Conservation (phyloP, 2,113 vertebrate species). For the Ceyx melanurus region DNA sequence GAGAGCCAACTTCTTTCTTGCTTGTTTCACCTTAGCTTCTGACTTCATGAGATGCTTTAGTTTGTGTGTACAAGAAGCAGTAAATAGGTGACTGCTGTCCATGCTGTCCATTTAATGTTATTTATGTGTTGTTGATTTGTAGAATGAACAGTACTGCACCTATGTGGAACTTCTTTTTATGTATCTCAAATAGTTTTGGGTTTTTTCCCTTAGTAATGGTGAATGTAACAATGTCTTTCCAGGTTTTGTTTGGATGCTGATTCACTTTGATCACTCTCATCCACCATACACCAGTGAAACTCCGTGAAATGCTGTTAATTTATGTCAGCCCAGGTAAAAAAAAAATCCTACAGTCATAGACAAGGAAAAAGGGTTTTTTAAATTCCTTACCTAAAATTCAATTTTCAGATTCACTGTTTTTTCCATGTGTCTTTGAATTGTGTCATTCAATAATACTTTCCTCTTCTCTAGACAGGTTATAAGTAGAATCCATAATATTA, state of each 20-base stretch:
- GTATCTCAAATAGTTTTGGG: not conserved
- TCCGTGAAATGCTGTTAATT: not conserved
- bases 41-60: not conserved
- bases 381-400: not conserved
- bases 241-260: not conserved
- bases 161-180: not conserved
- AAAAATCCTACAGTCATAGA: not conserved
- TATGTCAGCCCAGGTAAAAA: not conserved
- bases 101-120: not conserved
- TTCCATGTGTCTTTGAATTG: not conserved
- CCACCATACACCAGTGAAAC: not conserved
- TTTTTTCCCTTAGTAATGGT: not conserved
- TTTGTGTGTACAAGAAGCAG: not conserved
- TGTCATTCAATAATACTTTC: not conserved
- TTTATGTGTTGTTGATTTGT: not conserved
- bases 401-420: not conserved
- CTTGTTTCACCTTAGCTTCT: not conserved
- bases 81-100: not conserved
- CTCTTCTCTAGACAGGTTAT: not conserved
- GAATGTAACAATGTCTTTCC: not conserved
- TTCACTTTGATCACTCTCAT: not conserved
- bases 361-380: not conserved
- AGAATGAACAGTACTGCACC: not conserved
- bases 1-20: not conserved
- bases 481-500: not conserved